Conservation (phyloP, 2,888 invertebrate species). For the Melieria crassipennis region DNA sequence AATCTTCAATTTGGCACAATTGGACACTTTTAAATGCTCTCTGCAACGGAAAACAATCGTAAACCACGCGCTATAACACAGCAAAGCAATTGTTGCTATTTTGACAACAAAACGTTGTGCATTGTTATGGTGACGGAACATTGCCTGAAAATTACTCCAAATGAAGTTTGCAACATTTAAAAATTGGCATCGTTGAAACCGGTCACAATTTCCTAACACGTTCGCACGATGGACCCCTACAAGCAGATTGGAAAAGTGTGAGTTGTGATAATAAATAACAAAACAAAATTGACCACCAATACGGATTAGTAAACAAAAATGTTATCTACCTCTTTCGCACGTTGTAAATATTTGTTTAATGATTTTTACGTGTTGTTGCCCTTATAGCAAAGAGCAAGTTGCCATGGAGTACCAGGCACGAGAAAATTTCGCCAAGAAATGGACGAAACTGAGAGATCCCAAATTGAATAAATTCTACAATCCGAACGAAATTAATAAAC, state of each 20-base stretch:
- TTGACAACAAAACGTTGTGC: too few relatives aligned
- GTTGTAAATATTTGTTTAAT: not conserved
- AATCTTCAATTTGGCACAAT: too few relatives aligned
- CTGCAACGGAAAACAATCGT: too few relatives aligned
- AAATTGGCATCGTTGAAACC: not conserved
- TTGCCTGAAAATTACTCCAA: not conserved
- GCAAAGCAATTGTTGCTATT: too few relatives aligned
- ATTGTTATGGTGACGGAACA: not conserved
- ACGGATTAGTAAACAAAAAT: not conserved
- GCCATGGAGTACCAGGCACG: constrained; percentile 57
- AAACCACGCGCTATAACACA: too few relatives aligned
- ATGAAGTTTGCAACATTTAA: not conserved
- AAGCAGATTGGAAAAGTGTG: constrained; percentile 37
- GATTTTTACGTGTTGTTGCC: not conserved
- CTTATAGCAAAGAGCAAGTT: constrained; percentile 65
- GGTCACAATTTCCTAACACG: too few relatives aligned
- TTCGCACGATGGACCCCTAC: constrained; percentile 30
- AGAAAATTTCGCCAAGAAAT: constrained; percentile 55
- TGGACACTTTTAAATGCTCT: too few relatives aligned
- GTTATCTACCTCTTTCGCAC: not conserved
- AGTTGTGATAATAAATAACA: constrained; percentile 6
- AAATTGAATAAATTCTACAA: constrained; percentile 57
- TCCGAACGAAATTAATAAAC: constrained; percentile 54
- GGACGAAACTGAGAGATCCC: constrained; percentile 51
- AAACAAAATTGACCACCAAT: not conserved